Evolutionary conservation across 1,140 invertebrate species (phyloP).

Genomic region (Oncopeltus fasciatus): DNA sequence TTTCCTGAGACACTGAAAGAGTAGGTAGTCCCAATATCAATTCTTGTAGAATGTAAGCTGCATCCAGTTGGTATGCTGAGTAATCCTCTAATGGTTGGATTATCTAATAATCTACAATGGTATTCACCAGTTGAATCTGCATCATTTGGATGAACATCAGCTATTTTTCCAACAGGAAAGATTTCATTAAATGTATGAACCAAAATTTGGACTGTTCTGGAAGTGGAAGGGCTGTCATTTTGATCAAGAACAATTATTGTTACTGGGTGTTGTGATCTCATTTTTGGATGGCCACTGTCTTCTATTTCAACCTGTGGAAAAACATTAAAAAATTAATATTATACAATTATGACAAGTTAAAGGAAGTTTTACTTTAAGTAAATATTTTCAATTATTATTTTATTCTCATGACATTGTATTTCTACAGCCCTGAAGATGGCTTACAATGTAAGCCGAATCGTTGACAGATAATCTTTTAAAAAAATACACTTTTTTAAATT

Average conservation of each 20-base stretch:
- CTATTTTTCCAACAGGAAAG: conserved; percentile 61
- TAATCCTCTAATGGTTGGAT: conserved; percentile 38
- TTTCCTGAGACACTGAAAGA: conserved; percentile 69
- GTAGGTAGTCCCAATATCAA: conserved; percentile 46
- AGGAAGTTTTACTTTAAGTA: too few relatives aligned
- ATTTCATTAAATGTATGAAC: conserved; percentile 62
- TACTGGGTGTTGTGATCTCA: conserved; percentile 61
- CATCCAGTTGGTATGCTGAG: conserved; percentile 62
- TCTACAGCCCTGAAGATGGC: too few relatives aligned
- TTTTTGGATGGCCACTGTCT: conserved; percentile 71
- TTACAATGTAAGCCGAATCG: too few relatives aligned
- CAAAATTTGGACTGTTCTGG: conserved; percentile 65
- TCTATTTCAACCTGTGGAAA: conserved; percentile 56
- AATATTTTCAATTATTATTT: too few relatives aligned
- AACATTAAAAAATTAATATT: not conserved
- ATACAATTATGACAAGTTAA: too few relatives aligned
- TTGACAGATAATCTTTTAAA: too few relatives aligned
- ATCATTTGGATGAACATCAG: conserved; percentile 81
- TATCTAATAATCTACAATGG: conserved; percentile 59
- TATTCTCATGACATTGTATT: too few relatives aligned
- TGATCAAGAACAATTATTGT: conserved; percentile 69
- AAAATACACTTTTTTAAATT: too few relatives aligned
- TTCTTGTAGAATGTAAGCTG: conserved; percentile 54
- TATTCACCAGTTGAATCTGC: conserved; percentile 75
- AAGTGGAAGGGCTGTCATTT: conserved; percentile 79